Evolutionary conservation across 2,113 vertebrate genomes (phyloP).

Genomic region (Bos indicus): DNA sequence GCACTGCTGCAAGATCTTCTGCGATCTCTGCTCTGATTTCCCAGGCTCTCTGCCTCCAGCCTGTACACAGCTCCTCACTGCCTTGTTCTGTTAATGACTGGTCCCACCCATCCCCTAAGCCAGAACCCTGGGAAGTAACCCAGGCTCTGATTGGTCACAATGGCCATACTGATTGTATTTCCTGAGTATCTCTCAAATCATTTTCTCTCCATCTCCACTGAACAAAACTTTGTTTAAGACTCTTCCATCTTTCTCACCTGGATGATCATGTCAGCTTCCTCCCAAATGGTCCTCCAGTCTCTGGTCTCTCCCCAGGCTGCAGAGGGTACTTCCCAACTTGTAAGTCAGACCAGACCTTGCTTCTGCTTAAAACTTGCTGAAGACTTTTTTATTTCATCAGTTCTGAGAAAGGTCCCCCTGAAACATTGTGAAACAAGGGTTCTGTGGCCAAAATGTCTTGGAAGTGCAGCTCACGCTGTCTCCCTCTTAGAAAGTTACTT

Average conservation of each 20-base stretch:
- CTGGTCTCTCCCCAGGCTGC: neutral
- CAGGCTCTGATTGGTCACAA: neutral
- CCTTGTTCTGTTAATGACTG: neutral
- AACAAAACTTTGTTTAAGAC: neutral
- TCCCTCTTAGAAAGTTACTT: neutral
- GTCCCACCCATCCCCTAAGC: neutral
- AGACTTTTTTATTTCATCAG: neutral
- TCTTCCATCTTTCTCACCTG: neutral
- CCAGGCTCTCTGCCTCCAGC: neutral
- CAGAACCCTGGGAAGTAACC: neutral
- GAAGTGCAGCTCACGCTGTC: neutral
- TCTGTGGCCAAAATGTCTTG: neutral
- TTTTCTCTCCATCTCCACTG: neutral
- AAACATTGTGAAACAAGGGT: neutral
- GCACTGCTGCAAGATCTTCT: rapidly evolving
- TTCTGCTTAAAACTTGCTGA: neutral
- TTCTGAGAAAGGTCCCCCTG: neutral
- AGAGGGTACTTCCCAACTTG: neutral
- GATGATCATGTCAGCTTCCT: neutral
- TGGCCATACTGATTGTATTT: neutral
- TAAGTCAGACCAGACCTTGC: neutral
- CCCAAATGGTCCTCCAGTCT: neutral
- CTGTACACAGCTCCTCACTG: neutral
- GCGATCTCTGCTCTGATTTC: neutral
- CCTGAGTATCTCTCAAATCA: neutral